Evolutionary conservation across 1,140 invertebrate genomes (phyloP), one percentile per base, ranked within the genome.

Genomic region (Maconellicoccus hirsutus): DNA sequence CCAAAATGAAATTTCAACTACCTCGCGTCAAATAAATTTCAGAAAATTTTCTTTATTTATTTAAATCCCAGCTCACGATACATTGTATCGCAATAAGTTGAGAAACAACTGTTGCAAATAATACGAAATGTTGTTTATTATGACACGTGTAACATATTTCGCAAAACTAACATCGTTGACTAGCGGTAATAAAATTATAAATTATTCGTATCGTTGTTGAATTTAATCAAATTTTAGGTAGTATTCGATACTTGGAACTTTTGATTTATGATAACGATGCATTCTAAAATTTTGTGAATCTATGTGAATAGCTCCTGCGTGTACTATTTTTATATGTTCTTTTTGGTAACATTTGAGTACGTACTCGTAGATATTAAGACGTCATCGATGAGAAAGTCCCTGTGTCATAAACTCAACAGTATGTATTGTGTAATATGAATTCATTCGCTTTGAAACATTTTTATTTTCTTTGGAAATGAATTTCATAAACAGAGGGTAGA

Each of bases 61-160:
- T 16, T 16, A 16, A 52, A 19, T 52, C 6, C n/a, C 2, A 52
- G 42, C 42, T 16, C 6, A 19, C 42, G 42, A 52, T 52, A 52
- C 42, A 52, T 52, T 52, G 12, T 6, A 19, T 52, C 3, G n/a
- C n/a, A 52, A 16, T 19, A 19, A 52, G 42, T 52, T 52, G n/a
- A 6, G 42, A 52, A 52, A 52, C 42, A 52, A 52, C 42, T 52
- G 42, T 52, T 52, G 42, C 42, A 52, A 52, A 52, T 52, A 52
- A 52, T 52, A 19, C n/a, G 42, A 52, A 52, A 52, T 6, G 42
- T 52, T 52, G 42, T 52, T 52, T 52, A 52, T 52, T 52, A 52
- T 52, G 42, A 52, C 42, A 52, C 42, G 42, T 52, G 42, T 52
- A 52, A 52, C 42, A 52, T 52, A 52, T 52, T 52, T 52, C 42